Evolutionary conservation across 2,113 vertebrate species (phyloP).

Genomic region (Apteryx owenii): DNA sequence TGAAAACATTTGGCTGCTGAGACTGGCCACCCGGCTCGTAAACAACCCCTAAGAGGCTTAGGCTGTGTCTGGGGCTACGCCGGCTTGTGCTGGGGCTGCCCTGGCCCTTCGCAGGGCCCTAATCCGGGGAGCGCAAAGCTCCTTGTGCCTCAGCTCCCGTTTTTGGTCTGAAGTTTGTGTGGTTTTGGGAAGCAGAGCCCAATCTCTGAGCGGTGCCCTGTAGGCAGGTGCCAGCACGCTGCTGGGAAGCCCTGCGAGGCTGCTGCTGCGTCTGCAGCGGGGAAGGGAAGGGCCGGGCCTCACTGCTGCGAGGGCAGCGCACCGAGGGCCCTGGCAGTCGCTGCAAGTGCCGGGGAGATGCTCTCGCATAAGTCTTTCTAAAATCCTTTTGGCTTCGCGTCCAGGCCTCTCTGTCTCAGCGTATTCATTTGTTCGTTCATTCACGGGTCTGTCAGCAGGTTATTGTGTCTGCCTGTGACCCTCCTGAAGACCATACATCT

Average conservation of each 20-base stretch:
- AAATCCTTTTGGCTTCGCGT: slow-evolving; percentile 17
- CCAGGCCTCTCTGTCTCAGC: neutral
- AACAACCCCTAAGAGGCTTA: neutral
- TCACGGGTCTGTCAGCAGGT: slow-evolving; percentile 57
- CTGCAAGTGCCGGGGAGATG: neutral
- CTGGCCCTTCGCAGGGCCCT: neutral
- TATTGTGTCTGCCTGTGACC: slow-evolving; percentile 55
- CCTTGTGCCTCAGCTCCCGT: neutral
- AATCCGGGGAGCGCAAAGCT: neutral
- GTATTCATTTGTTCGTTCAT: slow-evolving; percentile 48
- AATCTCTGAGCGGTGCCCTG: neutral
- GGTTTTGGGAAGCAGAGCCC: neutral
- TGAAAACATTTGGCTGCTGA: neutral
- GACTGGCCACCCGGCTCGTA: neutral
- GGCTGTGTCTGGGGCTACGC: neutral
- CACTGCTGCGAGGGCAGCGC: neutral
- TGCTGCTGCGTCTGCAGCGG: neutral
- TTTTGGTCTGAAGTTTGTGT: neutral
- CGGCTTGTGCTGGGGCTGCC: neutral
- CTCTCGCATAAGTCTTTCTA: slow-evolving; percentile 22
- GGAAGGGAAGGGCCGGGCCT: neutral
- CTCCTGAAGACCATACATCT: slow-evolving; percentile 66
- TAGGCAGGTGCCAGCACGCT: neutral
- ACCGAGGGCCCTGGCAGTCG: neutral
- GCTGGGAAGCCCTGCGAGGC: neutral